These are phyloP conservation scores for Acanthopagrus latus DNA, from an alignment of 2,797 vertebrate species.

Conservation along the genomic window DNA sequence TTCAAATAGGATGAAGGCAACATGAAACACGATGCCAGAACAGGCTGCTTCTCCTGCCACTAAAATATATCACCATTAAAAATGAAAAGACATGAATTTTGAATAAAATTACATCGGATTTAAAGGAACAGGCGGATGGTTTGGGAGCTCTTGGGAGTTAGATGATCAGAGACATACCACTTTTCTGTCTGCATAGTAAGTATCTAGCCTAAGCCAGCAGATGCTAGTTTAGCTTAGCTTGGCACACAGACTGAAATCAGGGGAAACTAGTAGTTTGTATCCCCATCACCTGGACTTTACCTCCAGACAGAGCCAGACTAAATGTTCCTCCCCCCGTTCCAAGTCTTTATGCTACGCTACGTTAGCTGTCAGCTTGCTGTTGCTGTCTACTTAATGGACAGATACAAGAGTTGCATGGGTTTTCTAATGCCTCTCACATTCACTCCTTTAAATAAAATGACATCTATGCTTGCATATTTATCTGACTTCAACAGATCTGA, in stretches of 20 bases:
- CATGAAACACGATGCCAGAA: not conserved
- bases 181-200: not conserved
- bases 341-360: not conserved
- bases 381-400: not conserved
- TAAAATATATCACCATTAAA: not conserved
- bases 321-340: not conserved
- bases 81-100: not conserved
- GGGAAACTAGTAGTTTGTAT: too few relatives aligned
- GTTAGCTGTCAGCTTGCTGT: not conserved
- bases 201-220: not conserved
- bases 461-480: not conserved
- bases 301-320: not conserved
- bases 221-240: not conserved
- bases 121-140: not conserved
- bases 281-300: not conserved
- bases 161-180: not conserved
- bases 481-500: slow-evolving; percentile 40
- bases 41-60: not conserved
- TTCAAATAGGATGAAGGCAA: not conserved
- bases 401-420: too few relatives aligned
- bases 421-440: not conserved
- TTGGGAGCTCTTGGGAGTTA: not conserved
- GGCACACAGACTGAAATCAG: not conserved
- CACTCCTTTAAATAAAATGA: not conserved
- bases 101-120: not conserved